These are phyloP conservation scores for Oreochromis niloticus DNA, from an alignment of 2,113 vertebrate species.

Conservation along the genomic window DNA sequence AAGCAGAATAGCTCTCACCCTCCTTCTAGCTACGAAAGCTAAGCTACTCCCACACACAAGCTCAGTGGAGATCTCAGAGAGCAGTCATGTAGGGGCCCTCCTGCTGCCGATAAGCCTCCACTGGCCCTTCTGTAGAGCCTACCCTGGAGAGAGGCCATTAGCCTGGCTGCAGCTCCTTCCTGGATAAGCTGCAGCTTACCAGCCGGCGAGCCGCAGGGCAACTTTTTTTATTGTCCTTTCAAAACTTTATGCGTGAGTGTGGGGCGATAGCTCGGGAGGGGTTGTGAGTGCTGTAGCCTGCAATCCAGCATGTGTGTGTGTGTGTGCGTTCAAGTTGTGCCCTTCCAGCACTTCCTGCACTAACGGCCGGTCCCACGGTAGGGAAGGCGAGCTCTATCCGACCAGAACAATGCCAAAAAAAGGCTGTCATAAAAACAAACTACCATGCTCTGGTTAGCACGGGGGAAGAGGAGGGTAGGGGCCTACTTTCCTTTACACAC, in stretches of 20 bases:
- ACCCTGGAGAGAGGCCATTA: constrained; percentile 61
- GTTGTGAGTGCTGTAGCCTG: background rate
- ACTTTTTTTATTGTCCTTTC: constrained; percentile 61
- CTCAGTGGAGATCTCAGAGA: constrained; percentile 22
- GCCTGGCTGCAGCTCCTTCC: constrained; percentile 50
- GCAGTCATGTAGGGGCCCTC: constrained; percentile 39
- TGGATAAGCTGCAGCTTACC: constrained; percentile 59
- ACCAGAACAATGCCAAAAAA: constrained; percentile 69
- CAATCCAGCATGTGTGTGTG: constrained; percentile 7
- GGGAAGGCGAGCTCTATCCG: constrained; percentile 48
- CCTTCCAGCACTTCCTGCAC: constrained; percentile 63
- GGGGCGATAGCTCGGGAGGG: constrained; percentile 26
- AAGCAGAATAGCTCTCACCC: background rate
- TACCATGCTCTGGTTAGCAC: constrained; percentile 54
- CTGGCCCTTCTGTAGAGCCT: constrained; percentile 26
- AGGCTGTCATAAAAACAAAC: constrained; percentile 68
- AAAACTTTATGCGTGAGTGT: constrained; percentile 57
- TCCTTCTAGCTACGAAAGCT: constrained; percentile 7
- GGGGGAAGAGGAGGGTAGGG: constrained; percentile 9
- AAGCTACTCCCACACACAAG: constrained; percentile 36
- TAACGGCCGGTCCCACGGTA: constrained; percentile 64
- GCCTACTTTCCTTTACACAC: background rate
- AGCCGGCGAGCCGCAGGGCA: constrained; percentile 44
- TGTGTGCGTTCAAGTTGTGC: constrained; percentile 24
- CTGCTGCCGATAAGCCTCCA: constrained; percentile 52